phyloP scores from a whole-genome alignment of 35 echinoderm and acorn worm species.

The Holothuria glaberrima region DNA sequence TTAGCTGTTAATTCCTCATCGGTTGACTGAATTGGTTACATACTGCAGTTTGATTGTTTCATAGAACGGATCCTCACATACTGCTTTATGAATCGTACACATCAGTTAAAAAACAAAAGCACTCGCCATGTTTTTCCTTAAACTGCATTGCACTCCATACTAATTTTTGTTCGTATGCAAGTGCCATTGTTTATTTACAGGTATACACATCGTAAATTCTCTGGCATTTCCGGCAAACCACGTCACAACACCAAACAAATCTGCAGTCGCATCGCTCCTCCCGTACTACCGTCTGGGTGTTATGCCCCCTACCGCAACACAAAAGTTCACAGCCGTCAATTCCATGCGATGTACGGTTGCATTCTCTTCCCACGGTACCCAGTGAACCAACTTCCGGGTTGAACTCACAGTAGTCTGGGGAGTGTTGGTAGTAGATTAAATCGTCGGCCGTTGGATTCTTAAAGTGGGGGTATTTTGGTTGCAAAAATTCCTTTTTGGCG shows the following conservation, averaged over 20 bases:
- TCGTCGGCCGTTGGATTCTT: slow-evolving; percentile 81
- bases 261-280: slow-evolving; percentile 86
- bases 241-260: slow-evolving; percentile 98
- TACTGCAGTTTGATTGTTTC: too few relatives aligned
- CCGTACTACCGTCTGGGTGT: slow-evolving; percentile 66
- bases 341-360: slow-evolving; percentile 80
- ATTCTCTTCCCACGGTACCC: slow-evolving; percentile 76
- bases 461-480: slow-evolving; percentile 71
- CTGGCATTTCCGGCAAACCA: slow-evolving; percentile 76
- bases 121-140: neutral
- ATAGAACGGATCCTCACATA: too few relatives aligned
- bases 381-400: slow-evolving; percentile 82
- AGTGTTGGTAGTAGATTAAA: slow-evolving; percentile 88
- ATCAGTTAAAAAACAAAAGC: neutral
- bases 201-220: slow-evolving; percentile 83
- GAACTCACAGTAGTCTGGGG: slow-evolving; percentile 80
- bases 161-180: too few relatives aligned
- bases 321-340: slow-evolving; percentile 90
- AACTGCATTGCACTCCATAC: too few relatives aligned
- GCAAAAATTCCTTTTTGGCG: slow-evolving; percentile 47
- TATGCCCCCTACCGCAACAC: slow-evolving; percentile 94
- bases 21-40: too few relatives aligned
- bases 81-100: neutral
- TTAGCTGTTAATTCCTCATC: too few relatives aligned
- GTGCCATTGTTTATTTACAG: slow-evolving; percentile 74